A percentile compares a stretch with the other conserved stretches of the same genome.
phyloP scores from a whole-genome alignment of 1,140 invertebrate genomes.

The Magallana gigas region DNA sequence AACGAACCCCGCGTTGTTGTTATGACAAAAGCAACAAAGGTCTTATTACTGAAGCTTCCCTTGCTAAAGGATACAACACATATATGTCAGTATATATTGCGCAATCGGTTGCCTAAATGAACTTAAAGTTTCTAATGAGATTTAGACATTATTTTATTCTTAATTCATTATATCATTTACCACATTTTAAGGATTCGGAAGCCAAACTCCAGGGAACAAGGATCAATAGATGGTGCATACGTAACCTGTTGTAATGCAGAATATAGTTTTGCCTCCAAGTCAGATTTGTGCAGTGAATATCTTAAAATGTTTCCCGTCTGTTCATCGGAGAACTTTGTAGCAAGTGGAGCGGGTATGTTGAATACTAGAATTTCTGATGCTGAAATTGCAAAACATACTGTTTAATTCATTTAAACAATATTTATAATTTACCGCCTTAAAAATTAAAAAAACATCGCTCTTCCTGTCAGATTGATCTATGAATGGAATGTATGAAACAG shows the following conservation, averaged over 20 bases:
- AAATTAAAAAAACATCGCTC: too few species aligned
- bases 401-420: too few species aligned
- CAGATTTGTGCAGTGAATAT: neutral
- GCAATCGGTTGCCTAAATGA: too few species aligned
- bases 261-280: neutral
- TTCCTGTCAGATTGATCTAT: too few species aligned
- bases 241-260: constrained; percentile 1
- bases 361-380: neutral
- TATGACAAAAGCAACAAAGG: constrained; percentile 28
- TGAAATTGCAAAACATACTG: too few species aligned
- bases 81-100: constrained; percentile 24
- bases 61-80: constrained; percentile 28
- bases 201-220: neutral
- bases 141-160: neutral
- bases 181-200: neutral
- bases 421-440: too few species aligned
- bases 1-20: neutral
- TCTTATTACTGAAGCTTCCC: neutral
- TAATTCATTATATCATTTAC: neutral
- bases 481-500: too few species aligned
- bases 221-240: neutral
- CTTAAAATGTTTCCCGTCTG: neutral
- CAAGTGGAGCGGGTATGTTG: constrained; percentile 13
- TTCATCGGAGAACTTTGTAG: constrained; percentile 3
- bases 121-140: too few species aligned